Conservation (phyloP, 92 coral and sea anemone species). For the Siderastrea siderea region DNA sequence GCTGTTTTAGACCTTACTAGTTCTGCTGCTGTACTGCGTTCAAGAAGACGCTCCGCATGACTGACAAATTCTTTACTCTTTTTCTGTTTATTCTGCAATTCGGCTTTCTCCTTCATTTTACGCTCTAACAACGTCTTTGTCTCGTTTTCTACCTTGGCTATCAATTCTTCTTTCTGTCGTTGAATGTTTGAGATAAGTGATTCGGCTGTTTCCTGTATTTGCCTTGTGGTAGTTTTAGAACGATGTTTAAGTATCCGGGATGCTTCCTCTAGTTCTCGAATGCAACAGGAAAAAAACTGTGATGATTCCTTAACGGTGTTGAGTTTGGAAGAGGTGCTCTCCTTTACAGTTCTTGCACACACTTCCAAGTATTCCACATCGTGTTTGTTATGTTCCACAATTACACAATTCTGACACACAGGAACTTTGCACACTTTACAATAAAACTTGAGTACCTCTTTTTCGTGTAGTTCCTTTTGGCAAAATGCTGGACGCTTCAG, state of each 20-base stretch:
- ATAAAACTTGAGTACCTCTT: conserved; percentile 51
- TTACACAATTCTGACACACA: conserved; percentile 45
- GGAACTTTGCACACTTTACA: conserved; percentile 46
- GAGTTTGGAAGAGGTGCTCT: neutral
- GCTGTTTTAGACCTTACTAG: neutral
- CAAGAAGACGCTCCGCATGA: neutral
- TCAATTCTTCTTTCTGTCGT: neutral
- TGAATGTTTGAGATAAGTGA: neutral
- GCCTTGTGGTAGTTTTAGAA: neutral
- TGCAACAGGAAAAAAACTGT: too few relatives aligned
- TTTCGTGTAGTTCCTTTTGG: conserved; percentile 36
- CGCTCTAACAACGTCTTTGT: neutral
- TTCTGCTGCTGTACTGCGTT: neutral
- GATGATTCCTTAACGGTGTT: neutral
- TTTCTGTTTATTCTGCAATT: neutral
- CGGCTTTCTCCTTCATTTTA: neutral
- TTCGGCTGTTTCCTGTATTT: neutral
- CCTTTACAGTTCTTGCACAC: conserved; percentile 11
- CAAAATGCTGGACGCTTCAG: conserved; percentile 46
- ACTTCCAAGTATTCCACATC: conserved; percentile 35
- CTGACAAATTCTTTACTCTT: neutral
- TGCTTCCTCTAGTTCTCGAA: neutral
- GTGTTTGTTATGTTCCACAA: conserved; percentile 43
- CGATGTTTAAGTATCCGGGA: neutral
- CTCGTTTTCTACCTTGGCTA: neutral